These are phyloP conservation scores for Pinctada fucata DNA, from an alignment of 2,888 invertebrate genomes.

Conservation along the genomic window DNA sequence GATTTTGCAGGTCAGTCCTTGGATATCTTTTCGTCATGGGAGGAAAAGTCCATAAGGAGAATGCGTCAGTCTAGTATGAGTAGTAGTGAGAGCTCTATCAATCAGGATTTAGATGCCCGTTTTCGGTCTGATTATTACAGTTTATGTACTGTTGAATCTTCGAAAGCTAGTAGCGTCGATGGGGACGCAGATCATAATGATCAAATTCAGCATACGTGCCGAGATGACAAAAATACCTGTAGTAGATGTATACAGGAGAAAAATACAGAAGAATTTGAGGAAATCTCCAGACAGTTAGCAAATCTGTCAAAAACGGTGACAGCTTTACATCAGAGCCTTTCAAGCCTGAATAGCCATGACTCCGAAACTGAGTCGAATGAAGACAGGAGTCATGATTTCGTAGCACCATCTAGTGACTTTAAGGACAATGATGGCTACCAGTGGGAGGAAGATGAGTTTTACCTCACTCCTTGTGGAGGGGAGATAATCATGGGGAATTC, in stretches of 20 bases:
- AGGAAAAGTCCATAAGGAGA: neutral
- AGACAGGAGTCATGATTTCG: constrained; percentile 40
- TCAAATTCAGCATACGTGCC: constrained; percentile 42
- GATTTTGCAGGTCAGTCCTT: neutral
- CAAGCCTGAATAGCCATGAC: constrained; percentile 66
- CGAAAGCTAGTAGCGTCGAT: constrained; percentile 58
- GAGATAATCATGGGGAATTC: constrained; percentile 64
- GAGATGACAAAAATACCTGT: constrained; percentile 42
- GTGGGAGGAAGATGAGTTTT: constrained; percentile 71
- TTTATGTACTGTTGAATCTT: constrained; percentile 66
- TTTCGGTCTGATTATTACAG: constrained; percentile 72
- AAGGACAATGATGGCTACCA: constrained; percentile 67
- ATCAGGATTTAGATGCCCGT: constrained; percentile 58
- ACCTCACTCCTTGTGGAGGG: constrained; percentile 65
- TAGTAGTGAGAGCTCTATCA: constrained; percentile 28
- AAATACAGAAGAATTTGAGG: constrained; percentile 62
- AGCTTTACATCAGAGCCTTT: constrained; percentile 65
- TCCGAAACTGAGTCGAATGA: constrained; percentile 58
- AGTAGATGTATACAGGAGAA: constrained; percentile 44
- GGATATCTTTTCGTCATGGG: neutral
- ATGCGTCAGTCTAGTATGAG: neutral
- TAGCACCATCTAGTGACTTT: constrained; percentile 48
- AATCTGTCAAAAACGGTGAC: constrained; percentile 69
- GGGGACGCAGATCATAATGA: constrained; percentile 20
- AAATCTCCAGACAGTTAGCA: constrained; percentile 67